Base-by-base conservation (phyloP, 2,888 invertebrate species). In the Ellobium chinense region DNA sequence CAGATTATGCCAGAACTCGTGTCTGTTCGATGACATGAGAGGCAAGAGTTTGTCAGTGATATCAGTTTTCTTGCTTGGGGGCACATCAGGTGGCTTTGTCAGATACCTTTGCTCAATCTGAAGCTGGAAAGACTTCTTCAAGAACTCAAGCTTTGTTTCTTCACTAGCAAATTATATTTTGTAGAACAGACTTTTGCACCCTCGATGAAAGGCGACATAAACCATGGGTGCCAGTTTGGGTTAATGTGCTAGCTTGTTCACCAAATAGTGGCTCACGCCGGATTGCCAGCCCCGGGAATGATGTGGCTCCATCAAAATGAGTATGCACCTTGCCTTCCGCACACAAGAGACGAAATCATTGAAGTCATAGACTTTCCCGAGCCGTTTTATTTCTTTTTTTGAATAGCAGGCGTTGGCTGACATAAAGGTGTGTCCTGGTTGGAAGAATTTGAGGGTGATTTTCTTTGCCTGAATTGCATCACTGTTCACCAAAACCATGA, bases 81-180 rank as follows among this genome's bases (percentile, higher is more conserved):
- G 27, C 60, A 60, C 60, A 60, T 7, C 60, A 60, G 7, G 27
- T 60, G 60, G 27, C 60, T 21, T 46, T 46, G 12, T 24, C 60
- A 60, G 21, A 24, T n/a, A 24, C 21, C n/a, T 60, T 60, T 60
- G 12, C 60, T 60, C 27, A 7, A 60, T 60, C n/a, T 24, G 27
- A 60, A 27, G 60, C n/a, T 7, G 27, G 27, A 60, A 60, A 60
- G 60, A 60, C 60, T 60, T 21, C 60, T 60, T n/a, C 60, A 60
- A n/a, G 27, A 60, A 60, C 60, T 60, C 60, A 60, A 60, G n/a
- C 60, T 9, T 60, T 60, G 27, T 60, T 60, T 60, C 60, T 60
- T 60, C 27, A 24, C 60, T n/a, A 60, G 60, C 27, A 21, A 27
- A 27, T 24, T 5, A 27, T 24, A 9, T 21, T 24, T 60, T 60